Percentiles rank a stretch among this genome's conserved stretches.
Conservation (phyloP, 2,797 vertebrate species). For the Crypturellus tataupa region DNA sequence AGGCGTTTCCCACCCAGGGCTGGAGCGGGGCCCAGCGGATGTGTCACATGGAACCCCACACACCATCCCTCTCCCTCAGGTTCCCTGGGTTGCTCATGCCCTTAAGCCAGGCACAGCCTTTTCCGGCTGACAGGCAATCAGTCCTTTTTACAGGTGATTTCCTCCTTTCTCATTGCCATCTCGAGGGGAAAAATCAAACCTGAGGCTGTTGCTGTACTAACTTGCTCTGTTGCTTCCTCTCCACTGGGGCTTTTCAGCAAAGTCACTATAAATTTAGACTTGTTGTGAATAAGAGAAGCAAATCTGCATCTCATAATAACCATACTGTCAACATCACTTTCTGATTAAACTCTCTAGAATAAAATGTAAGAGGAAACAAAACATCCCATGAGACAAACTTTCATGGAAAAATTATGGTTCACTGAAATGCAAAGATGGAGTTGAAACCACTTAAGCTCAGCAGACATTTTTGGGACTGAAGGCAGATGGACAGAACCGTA, state of each 20-base stretch:
- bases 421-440: not conserved
- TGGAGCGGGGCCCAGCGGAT: not conserved
- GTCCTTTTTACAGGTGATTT: not conserved
- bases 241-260: not conserved
- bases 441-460: not conserved
- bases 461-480: not conserved
- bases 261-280: not conserved
- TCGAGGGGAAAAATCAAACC: not conserved
- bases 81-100: not conserved
- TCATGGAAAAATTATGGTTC: not conserved
- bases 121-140: not conserved
- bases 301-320: not conserved
- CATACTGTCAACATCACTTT: not conserved
- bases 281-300: not conserved
- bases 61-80: not conserved
- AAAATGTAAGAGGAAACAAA: not conserved
- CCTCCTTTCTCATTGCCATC: not conserved
- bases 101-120: rapidly evolving
- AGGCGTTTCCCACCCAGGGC: rapidly evolving
- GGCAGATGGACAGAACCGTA: not conserved
- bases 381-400: not conserved
- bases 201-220: not conserved
- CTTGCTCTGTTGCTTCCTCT: not conserved
- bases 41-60: rapidly evolving
- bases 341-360: not conserved